Conservation (phyloP, 2,113 vertebrate species). For the Aphelocoma coerulescens region DNA sequence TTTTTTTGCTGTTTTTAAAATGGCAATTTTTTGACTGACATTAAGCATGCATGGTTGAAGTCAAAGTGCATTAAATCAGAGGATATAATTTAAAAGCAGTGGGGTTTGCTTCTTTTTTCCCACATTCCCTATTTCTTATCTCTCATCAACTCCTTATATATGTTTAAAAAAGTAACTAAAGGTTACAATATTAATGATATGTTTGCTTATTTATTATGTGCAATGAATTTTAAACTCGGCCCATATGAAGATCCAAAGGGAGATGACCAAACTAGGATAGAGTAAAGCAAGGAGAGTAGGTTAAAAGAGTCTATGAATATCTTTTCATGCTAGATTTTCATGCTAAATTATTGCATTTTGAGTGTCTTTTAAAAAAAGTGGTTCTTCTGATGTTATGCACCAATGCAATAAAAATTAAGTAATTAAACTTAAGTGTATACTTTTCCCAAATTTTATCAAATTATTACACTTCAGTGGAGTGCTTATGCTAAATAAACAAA, state of each 20-base stretch:
- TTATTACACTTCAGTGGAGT: slow-evolving; percentile 35
- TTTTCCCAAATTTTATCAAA: slow-evolving; percentile 49
- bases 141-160: not conserved
- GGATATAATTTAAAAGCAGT: not conserved
- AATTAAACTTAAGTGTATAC: slow-evolving; percentile 40
- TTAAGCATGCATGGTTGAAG: not conserved
- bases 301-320: not conserved
- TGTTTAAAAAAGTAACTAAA: slow-evolving; percentile 29
- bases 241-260: not conserved
- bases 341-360: not conserved
- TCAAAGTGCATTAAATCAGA: not conserved
- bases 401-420: not conserved
- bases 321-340: not conserved
- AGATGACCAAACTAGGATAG: slow-evolving; percentile 5
- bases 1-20: not conserved
- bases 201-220: slow-evolving; percentile 47
- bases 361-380: not conserved
- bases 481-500: slow-evolving; percentile 57
- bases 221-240: slow-evolving; percentile 35
- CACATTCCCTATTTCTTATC: not conserved
- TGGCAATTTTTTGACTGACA: not conserved
- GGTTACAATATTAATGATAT: slow-evolving; percentile 50
- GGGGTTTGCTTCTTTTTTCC: not conserved
- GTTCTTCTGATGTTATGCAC: not conserved
- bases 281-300: not conserved